These are phyloP conservation scores for Procambarus clarkii DNA, from an alignment of 1,140 invertebrate genomes.

Conservation along the genomic window DNA sequence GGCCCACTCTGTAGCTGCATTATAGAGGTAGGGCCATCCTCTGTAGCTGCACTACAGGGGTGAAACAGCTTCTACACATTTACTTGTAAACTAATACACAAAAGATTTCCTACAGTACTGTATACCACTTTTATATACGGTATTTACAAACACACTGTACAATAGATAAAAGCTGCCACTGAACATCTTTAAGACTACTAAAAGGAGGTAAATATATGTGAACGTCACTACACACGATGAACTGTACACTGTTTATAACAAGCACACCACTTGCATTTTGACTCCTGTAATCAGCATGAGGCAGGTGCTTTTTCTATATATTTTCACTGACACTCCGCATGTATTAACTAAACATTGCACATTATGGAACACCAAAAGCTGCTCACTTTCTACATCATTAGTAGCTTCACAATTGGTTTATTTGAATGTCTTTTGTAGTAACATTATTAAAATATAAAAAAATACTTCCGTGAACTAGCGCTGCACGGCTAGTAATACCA, in stretches of 20 bases:
- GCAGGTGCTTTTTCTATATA: neutral
- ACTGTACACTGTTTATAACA: neutral
- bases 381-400: neutral
- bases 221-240: neutral
- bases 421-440: neutral
- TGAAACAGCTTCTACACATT: neutral
- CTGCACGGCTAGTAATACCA: neutral
- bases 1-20: neutral
- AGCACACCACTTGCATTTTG: neutral
- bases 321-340: neutral
- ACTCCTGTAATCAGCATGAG: neutral
- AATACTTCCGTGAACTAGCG: too few species aligned
- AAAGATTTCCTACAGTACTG: neutral
- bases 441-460: neutral
- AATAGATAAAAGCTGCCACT: constrained; percentile 1
- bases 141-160: constrained; percentile 1
- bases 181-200: neutral
- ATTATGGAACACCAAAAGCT: neutral
- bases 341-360: neutral
- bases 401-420: neutral
- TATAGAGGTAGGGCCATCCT: too few species aligned
- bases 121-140: neutral
- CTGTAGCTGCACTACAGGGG: neutral
- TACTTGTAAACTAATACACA: neutral
- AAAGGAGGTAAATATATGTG: neutral